Evolutionary conservation across 2,797 vertebrate species (phyloP).

Genomic region (Neostethus bicornis): DNA sequence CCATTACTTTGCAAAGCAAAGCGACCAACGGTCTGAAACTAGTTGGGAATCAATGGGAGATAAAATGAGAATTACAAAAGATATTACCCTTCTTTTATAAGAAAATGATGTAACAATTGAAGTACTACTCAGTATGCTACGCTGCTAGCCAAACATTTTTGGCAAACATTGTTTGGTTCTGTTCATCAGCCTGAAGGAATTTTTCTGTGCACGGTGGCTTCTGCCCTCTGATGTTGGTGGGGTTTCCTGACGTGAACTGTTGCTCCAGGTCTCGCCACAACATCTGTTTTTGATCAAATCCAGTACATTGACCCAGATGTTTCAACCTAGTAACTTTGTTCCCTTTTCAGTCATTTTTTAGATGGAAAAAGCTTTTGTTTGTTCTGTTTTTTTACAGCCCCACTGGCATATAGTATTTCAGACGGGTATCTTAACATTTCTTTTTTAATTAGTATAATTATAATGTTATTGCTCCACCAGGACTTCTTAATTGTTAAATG

Average conservation of each 20-base stretch:
- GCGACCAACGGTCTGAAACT: no score
- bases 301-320: neutral
- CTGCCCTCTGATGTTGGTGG: neutral
- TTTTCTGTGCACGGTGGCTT: neutral
- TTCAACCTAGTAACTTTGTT: neutral
- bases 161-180: neutral
- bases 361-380: neutral
- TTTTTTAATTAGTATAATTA: neutral
- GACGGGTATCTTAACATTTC: neutral
- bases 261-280: neutral
- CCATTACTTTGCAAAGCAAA: no score
- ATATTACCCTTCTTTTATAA: no score
- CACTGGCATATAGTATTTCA: neutral
- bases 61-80: no score
- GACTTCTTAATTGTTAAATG: neutral
- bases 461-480: neutral
- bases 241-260: neutral
- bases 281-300: neutral
- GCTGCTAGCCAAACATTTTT: neutral
- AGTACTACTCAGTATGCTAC: neutral
- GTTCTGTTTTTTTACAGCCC: neutral
- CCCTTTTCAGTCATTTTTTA: neutral
- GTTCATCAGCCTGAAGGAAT: neutral
- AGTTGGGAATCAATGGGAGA: no score
- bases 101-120: neutral